These are phyloP conservation scores for Eupithecia inturbata DNA, from an alignment of 2,888 invertebrate species.

Conservation along the genomic window DNA sequence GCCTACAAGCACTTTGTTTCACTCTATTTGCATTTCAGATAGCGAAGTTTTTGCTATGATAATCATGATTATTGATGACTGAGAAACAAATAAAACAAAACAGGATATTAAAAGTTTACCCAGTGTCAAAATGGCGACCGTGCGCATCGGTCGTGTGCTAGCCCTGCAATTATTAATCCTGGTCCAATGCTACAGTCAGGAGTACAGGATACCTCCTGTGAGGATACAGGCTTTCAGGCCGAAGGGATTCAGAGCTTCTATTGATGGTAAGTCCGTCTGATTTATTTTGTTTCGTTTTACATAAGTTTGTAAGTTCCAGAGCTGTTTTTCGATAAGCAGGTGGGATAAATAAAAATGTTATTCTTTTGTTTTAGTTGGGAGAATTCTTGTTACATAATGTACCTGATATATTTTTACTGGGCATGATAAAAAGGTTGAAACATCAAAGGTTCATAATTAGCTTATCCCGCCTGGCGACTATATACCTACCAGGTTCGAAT, in stretches of 20 bases:
- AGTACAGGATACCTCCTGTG: constrained; percentile 72
- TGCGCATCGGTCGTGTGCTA: constrained; percentile 41
- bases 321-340: background rate
- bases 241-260: constrained; percentile 83
- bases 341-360: background rate
- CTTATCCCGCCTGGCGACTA: too few relatives aligned
- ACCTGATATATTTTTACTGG: background rate
- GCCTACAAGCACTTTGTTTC: background rate
- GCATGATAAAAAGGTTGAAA: background rate
- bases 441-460: too few relatives aligned
- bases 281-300: constrained; percentile 31
- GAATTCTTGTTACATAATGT: background rate
- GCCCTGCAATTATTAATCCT: constrained; percentile 40
- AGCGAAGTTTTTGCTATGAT: background rate
- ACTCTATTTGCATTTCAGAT: background rate
- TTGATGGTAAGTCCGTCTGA: constrained; percentile 77
- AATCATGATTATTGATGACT: background rate
- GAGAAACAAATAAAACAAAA: background rate
- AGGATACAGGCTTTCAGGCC: constrained; percentile 82
- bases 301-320: background rate
- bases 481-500: too few relatives aligned
- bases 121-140: constrained; percentile 59
- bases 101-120: background rate
- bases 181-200: constrained; percentile 42
- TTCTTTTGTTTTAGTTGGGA: background rate